Evolutionary conservation across 2,888 invertebrate species (phyloP).

Genomic region (Temnothorax rugatulus): DNA sequence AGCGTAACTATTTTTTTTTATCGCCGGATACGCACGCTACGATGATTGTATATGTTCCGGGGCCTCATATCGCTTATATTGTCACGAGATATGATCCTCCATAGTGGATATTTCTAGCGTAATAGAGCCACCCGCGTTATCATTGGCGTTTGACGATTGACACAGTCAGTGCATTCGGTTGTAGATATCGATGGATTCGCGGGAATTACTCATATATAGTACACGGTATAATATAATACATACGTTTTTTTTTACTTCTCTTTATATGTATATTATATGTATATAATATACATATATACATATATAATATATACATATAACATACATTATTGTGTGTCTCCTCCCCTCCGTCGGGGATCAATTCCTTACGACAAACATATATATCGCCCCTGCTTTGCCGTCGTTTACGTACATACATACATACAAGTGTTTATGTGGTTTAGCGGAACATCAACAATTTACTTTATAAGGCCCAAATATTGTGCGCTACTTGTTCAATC

Average conservation of each 20-base stretch:
- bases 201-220: conserved; percentile 36
- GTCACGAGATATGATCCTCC: conserved; percentile 75
- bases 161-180: conserved; percentile 48
- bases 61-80: conserved; percentile 64
- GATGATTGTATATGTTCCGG: conserved; percentile 61
- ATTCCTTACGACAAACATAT: conserved; percentile 72
- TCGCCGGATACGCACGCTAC: conserved; percentile 63
- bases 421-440: conserved; percentile 49
- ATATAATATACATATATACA: conserved; percentile 37
- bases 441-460: conserved; percentile 73
- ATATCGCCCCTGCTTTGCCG: conserved; percentile 50
- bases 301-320: conserved; percentile 57
- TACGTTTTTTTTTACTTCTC: conserved; percentile 28
- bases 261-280: conserved; percentile 55
- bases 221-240: conserved; percentile 48
- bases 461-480: conserved; percentile 78
- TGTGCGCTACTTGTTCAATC: conserved; percentile 78
- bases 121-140: conserved; percentile 46
- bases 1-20: conserved; percentile 65
- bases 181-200: conserved; percentile 63
- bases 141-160: conserved; percentile 33
- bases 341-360: conserved; percentile 66
- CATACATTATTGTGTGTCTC: conserved; percentile 41
- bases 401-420: conserved; percentile 40
- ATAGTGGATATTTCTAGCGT: conserved; percentile 54